A percentile compares a stretch with the other conserved stretches of the same genome.
Conservation (phyloP, 2,797 vertebrate genomes). For the Picus viridis region DNA sequence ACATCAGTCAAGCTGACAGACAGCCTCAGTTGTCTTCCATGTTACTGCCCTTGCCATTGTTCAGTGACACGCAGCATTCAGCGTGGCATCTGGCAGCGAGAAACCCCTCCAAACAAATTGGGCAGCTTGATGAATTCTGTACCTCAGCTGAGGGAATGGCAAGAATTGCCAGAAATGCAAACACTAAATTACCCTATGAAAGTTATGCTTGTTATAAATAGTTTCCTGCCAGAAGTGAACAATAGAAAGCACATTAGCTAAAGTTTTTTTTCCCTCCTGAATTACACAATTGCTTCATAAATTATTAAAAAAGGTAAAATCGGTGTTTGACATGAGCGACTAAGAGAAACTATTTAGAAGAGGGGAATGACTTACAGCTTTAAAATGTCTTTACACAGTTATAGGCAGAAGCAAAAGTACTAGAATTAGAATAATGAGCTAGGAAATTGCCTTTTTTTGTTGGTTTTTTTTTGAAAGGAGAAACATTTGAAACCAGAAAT, state of each 20-base stretch:
- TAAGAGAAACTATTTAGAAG: slow-evolving; percentile 63
- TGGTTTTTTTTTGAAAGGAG: slow-evolving; percentile 30
- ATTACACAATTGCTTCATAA: slow-evolving; percentile 71
- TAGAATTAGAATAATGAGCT: slow-evolving; percentile 47
- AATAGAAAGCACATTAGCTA: slow-evolving; percentile 56
- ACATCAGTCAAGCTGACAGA: neutral
- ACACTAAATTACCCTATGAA: slow-evolving; percentile 41
- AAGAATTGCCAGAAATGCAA: slow-evolving; percentile 25
- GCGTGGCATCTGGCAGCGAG: neutral
- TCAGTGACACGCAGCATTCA: neutral
- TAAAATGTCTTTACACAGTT: slow-evolving; percentile 49
- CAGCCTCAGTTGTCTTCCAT: neutral
- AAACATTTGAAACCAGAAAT: slow-evolving; percentile 25
- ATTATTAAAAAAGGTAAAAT: slow-evolving; percentile 71
- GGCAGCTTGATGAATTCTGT: neutral
- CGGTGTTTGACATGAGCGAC: slow-evolving; percentile 68
- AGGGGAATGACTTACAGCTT: slow-evolving; percentile 68
- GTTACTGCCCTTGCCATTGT: neutral
- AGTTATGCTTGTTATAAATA: slow-evolving; percentile 45
- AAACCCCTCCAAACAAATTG: neutral
- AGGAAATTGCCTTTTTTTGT: slow-evolving; percentile 24
- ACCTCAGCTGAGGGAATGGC: neutral
- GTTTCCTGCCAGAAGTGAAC: slow-evolving; percentile 41
- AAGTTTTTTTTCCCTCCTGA: slow-evolving; percentile 39
- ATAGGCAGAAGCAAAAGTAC: slow-evolving; percentile 42